Base-by-base conservation (phyloP, 2,797 vertebrate genomes). In the Eremophila alpestris region DNA sequence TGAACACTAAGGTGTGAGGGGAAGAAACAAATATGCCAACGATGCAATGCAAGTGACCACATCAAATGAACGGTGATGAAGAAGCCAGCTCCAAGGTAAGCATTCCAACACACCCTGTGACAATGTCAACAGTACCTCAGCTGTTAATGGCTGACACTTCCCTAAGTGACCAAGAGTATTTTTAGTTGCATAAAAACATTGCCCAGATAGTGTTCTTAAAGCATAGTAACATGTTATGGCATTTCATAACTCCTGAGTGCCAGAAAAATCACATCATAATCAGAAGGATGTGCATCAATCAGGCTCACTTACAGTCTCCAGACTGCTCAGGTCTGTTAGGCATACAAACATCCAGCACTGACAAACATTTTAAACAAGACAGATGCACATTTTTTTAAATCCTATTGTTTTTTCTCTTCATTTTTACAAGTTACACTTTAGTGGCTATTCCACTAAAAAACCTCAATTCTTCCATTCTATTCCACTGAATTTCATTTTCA, bases 341-440 rank as follows among this genome's bases (percentile, higher is more conserved):
- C 21, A 32, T 1, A 30, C 17, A n/a, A 41, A 60, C 7, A 38
- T 7, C 34, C 24, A 40, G 32, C 11, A 63, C 34, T 59, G 55
- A 76, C 24, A 73, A 87, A 73, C 7, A 54, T 6, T 46, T 54
- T 60, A 52, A 85, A 77, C 51, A 77, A 56, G 18, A 23, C 0
- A 64, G 9, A 67, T 29, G 10, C 1, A 43, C 21, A 9, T 32
- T 46, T 58, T 11, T 1, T 0, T 13, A 40, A 81, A 16, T 10
- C 9, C 3, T 9, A 1, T 9, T 34, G 3, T 10, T 78, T 68
- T 68, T 46, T 11, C 4, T 54, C 36, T 78, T 82, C 2, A 13
- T 56, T 80, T 94, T 70, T 54, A 46, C 2, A 77, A 68, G 10
- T 21, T 41, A 32, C 26, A 30, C 34, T 91, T 86, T 3, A 30